Conservation (phyloP, 2,113 vertebrate species). For the Chinchilla lanigera region DNA sequence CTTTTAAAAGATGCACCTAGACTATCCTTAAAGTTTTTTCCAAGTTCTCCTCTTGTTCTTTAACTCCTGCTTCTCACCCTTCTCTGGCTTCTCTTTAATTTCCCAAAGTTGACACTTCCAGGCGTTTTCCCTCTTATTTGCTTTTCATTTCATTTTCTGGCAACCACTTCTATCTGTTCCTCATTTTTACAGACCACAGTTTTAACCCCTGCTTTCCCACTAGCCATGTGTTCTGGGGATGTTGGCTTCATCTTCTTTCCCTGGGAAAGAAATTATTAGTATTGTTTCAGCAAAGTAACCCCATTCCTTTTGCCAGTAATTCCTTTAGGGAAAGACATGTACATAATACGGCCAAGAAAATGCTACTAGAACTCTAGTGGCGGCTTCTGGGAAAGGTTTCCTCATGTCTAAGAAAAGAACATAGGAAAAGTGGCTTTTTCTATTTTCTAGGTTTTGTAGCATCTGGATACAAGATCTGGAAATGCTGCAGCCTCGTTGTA, state of each 20-base stretch:
- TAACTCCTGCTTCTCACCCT: background rate
- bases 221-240: background rate
- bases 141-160: background rate
- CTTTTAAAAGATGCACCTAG: background rate
- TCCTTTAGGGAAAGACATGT: background rate
- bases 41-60: background rate
- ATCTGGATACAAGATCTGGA: background rate
- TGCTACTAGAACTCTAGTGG: background rate
- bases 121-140: background rate
- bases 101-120: background rate
- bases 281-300: background rate
- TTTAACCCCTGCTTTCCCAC: background rate
- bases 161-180: background rate
- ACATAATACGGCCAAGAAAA: background rate
- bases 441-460: background rate
- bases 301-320: background rate
- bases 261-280: background rate
- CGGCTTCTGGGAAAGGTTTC: background rate
- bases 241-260: background rate
- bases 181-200: background rate
- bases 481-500: background rate
- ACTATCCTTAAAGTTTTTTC: constrained; percentile 19
- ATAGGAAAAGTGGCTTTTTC: background rate
- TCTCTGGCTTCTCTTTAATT: background rate
- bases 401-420: background rate